Evolutionary conservation across 2,113 vertebrate species (phyloP), one percentile per base, ranked within the genome.

Genomic region (Apodemus sylvaticus): DNA sequence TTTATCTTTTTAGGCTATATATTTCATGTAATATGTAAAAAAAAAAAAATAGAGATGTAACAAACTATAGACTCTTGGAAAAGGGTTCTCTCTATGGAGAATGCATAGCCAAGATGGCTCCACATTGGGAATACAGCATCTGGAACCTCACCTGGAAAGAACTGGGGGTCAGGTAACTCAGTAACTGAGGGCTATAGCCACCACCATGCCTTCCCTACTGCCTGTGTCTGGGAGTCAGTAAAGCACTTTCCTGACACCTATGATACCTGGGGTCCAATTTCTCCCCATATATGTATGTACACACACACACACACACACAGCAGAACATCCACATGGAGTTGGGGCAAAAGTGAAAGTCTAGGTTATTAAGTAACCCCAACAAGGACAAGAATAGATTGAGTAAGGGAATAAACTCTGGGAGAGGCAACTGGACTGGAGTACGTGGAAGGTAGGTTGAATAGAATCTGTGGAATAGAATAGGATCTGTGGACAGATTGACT

Each of bases 1-100:
- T 19, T 88, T 64, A 58, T 71, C n/a, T 85, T 95, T 81, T 83
- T 68, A 88, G 53, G 22, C 48, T 93, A n/a, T 45, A 73, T 96
- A 36, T 79, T 14, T 48, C 0, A 81, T 36, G 7, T 82, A 60
- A 89, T 36, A 95, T 73, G 39, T 34, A 13, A 90, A 89, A 78
- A 22, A 90, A 89, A 78, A 22, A 26, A 76, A 34, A 48, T 39
- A 73, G 39, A 51, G n/a, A 48, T 7, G 39, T 78, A 93, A 73
- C 78, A 82, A 68, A 7, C 45, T 55, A 60, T 42, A 48, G 20
- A 53, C 85, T 87, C 5, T 93, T 31, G 58, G 26, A 26, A 29
- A 19, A 68, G 51, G 19, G 39, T 64, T 58, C 81, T n/a, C n/a
- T n/a, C n/a, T n/a, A n/a, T 58, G 34, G 66, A 90, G 60, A 92